Percentiles rank a stretch among this genome's conserved stretches.
phyloP scores from a whole-genome alignment of 2,888 invertebrate species.

The Plusia festucae region DNA sequence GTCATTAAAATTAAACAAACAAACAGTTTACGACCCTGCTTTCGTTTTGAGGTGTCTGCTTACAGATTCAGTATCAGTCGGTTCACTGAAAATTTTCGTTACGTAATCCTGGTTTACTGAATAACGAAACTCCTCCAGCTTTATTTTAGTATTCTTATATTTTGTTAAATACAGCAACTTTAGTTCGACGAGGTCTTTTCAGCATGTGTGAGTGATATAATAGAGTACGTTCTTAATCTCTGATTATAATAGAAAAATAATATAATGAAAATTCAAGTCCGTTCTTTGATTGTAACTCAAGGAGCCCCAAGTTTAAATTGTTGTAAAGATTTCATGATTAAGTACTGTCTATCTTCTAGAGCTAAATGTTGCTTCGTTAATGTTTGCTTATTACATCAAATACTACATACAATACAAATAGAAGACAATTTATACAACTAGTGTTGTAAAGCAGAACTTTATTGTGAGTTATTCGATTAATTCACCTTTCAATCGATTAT shows the following conservation, averaged over 20 bases:
- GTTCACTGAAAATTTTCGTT: background rate
- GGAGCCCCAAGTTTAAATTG: too few relatives aligned
- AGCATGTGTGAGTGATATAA: background rate
- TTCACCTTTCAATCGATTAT: background rate
- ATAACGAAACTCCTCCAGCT: background rate
- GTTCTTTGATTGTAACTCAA: too few relatives aligned
- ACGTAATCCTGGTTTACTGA: background rate
- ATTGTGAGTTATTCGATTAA: background rate
- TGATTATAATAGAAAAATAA: too few relatives aligned
- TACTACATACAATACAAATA: too few relatives aligned
- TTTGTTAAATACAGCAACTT: background rate
- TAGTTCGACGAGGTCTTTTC: constrained; percentile 23
- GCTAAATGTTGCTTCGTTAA: too few relatives aligned
- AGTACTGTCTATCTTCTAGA: too few relatives aligned
- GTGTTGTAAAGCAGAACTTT: background rate
- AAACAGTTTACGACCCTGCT: too few relatives aligned
- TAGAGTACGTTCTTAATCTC: too few relatives aligned
- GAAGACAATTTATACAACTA: too few relatives aligned
- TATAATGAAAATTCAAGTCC: too few relatives aligned
- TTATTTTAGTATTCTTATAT: background rate
- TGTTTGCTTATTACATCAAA: too few relatives aligned
- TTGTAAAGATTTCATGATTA: too few relatives aligned
- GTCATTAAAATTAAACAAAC: background rate
- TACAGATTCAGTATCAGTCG: background rate
- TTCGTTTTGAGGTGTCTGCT: background rate